phyloP scores from a whole-genome alignment of 1,140 invertebrate species.

The Orius insidiosus region DNA sequence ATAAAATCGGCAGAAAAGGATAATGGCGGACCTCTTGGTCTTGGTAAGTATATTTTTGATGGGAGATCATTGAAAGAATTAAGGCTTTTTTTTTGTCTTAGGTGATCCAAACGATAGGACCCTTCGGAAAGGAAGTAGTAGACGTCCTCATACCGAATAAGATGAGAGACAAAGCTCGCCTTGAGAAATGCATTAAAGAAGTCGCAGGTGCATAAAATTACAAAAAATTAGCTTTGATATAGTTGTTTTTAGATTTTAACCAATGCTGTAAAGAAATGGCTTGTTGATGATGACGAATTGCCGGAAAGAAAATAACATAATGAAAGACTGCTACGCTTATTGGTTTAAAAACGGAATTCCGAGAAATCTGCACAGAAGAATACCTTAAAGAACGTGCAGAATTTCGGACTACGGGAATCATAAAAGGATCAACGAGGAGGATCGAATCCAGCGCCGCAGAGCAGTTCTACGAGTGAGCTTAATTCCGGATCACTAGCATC shows the following conservation, averaged over 20 bases:
- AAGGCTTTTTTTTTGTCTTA: slow-evolving; percentile 26
- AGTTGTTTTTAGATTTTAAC: slow-evolving; percentile 38
- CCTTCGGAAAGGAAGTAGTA: slow-evolving; percentile 65
- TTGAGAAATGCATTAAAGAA: slow-evolving; percentile 54
- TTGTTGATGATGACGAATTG: slow-evolving; percentile 55
- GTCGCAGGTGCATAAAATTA: no score
- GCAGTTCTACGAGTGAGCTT: no score
- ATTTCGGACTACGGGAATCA: slow-evolving; percentile 59
- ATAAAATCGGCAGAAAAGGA: no score
- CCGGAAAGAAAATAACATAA: slow-evolving; percentile 42
- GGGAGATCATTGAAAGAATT: no score
- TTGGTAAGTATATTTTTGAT: no score
- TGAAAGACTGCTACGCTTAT: slow-evolving; percentile 48
- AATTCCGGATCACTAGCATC: no score
- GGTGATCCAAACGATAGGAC: slow-evolving; percentile 68
- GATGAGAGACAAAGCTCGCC: slow-evolving; percentile 58
- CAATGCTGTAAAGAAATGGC: slow-evolving; percentile 53
- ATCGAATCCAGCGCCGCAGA: no score
- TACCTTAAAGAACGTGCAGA: slow-evolving; percentile 67
- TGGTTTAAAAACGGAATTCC: slow-evolving; percentile 68
- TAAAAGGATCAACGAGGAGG: no score
- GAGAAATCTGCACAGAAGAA: slow-evolving; percentile 49
- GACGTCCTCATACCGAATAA: slow-evolving; percentile 73
- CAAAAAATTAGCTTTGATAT: slow-evolving; percentile 16
- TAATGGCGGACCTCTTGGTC: no score